Base-by-base conservation (phyloP, 2,888 invertebrate species). In the Apodemia mormo region DNA sequence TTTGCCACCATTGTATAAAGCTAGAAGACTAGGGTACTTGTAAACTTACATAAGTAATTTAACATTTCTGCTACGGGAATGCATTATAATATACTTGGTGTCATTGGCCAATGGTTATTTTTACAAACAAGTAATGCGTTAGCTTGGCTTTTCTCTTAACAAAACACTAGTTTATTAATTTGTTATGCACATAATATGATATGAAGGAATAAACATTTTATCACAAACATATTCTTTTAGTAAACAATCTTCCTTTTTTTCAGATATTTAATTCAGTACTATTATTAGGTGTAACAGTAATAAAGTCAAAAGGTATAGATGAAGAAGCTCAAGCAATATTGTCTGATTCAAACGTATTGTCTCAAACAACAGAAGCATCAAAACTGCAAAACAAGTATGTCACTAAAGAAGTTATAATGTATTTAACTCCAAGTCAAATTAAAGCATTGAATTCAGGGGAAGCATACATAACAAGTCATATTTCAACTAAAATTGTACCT, bases 361-460 rank as follows among this genome's bases (percentile, higher is more conserved):
- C 61, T 61, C 33, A 33, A 14, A 14, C 61, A 5, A 14, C 33
- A 14, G 61, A 61, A 61, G 3, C 33, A 61, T 7, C 61, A 12
- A 61, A 61, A 33, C 30, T 14, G 12, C 33, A 61, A 30, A 33
- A 61, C 33, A 33, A 14, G 29, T 61, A 12, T 61, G 61, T 14
- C 12, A 33, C 14, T 12, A 61, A 61, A 33, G 61, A 61, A 61
- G 33, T 61, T 33, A 61, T 61, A 61, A 61, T 61, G 61, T 61
- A 33, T 70, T 76, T 91, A 45, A 91, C 91, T 68, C 86, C 88
- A 3, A 83, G 81, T 22, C 89, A 92, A 78, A 89, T 89, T 58
- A 81, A 78, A 68, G 80, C 82, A 40, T 80, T 89, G 52, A 82
- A 89, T 79, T 79, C 81, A 58, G 84, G 76, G 40, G 71, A 75